A percentile compares a stretch with the other conserved stretches of the same genome.
Conservation (phyloP, 2,797 vertebrate species). For the Mustela erminea region DNA sequence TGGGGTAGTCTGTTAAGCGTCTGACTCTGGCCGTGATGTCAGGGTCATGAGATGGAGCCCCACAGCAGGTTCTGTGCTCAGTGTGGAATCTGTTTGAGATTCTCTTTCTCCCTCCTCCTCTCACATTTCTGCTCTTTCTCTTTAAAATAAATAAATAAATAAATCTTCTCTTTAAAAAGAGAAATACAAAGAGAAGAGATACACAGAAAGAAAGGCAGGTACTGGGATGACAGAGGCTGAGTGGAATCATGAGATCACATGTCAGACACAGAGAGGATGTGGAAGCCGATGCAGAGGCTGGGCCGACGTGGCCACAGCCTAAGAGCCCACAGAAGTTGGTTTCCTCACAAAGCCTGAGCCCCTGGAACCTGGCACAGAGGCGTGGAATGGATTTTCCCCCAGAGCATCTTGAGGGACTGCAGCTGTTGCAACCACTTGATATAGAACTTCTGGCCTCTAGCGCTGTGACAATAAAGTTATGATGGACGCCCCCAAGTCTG, state of each 20-base stretch:
- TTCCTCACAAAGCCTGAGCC: not conserved
- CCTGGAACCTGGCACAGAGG: not conserved
- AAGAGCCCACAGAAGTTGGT: not conserved
- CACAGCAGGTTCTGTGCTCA: not conserved
- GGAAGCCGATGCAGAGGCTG: not conserved
- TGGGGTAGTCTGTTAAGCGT: not conserved
- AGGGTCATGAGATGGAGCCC: not conserved
- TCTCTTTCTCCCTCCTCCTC: not conserved
- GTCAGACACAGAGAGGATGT: not conserved
- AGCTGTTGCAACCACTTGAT: not conserved
- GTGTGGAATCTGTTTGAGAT: not conserved
- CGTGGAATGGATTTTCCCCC: not conserved
- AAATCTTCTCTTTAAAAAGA: not conserved
- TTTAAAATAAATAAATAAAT: not conserved
- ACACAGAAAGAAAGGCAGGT: not conserved
- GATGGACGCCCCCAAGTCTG: not conserved
- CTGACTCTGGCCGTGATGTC: not conserved
- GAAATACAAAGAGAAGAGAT: not conserved
- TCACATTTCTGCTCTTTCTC: not conserved
- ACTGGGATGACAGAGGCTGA: not conserved
- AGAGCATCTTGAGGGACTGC: not conserved
- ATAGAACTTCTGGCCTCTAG: not conserved
- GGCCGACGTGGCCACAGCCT: not conserved
- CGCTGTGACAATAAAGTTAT: not conserved
- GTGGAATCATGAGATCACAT: accelerated